Evolutionary conservation across 2,113 vertebrate species (phyloP).

Genomic region (Acanthisitta chloris): DNA sequence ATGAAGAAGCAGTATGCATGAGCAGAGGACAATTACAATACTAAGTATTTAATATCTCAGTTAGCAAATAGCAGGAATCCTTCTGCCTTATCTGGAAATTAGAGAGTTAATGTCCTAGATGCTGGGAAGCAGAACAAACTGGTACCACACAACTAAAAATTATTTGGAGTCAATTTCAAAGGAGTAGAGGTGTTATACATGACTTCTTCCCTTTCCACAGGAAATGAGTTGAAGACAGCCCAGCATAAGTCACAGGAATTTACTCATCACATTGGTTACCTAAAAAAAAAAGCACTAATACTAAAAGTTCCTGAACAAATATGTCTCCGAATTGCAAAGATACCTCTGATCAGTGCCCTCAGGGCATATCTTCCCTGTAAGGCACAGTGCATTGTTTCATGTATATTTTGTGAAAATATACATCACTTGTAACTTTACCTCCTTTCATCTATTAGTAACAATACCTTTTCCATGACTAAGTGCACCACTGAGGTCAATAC

Average conservation of each 20-base stretch:
- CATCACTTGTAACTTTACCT: background rate
- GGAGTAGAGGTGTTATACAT: background rate
- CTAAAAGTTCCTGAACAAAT: background rate
- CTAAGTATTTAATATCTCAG: background rate
- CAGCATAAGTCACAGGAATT: background rate
- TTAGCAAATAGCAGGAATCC: background rate
- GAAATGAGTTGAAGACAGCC: background rate
- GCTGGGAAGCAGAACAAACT: background rate
- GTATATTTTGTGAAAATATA: background rate
- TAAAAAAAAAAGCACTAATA: background rate
- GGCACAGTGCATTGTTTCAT: background rate
- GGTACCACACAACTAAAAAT: fast-evolving
- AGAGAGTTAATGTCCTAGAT: background rate
- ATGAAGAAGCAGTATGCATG: background rate
- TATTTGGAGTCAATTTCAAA: background rate
- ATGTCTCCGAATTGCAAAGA: background rate
- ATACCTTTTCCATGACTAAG: background rate
- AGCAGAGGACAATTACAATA: background rate
- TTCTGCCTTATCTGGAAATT: background rate
- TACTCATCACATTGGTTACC: background rate
- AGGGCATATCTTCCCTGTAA: background rate
- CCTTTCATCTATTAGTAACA: background rate
- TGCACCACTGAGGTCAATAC: background rate
- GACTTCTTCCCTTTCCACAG: background rate
- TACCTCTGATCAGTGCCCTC: background rate